A percentile compares a stretch with the other conserved stretches of the same genome.
These are phyloP conservation scores for Callinectes sapidus DNA, from an alignment of 2,888 invertebrate genomes.

Conservation along the genomic window DNA sequence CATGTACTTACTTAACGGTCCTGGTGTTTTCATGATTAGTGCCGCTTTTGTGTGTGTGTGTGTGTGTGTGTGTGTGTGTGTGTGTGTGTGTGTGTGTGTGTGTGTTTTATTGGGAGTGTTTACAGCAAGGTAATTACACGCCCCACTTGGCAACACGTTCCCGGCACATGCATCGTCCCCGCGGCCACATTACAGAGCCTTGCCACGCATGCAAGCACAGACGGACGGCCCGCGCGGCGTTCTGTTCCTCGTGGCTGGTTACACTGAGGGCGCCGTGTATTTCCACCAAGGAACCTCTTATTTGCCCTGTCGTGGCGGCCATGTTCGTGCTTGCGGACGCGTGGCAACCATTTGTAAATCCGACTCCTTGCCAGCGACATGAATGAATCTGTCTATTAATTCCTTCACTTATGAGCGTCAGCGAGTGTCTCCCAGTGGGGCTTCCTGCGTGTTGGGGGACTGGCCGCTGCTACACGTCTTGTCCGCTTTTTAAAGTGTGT, in stretches of 20 bases:
- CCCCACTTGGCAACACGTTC: constrained; percentile 15
- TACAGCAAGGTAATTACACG: constrained; percentile 24
- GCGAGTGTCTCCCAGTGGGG: constrained; percentile 1
- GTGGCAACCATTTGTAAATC: background rate
- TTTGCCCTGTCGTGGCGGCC: background rate
- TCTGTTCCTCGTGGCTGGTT: background rate
- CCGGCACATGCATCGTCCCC: background rate
- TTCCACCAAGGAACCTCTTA: background rate
- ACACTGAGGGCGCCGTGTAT: background rate
- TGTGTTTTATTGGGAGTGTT: background rate
- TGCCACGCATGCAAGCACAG: background rate
- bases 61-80: constrained; percentile 34
- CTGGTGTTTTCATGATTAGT: background rate
- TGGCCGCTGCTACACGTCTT: background rate
- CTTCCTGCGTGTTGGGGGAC: background rate
- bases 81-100: constrained; percentile 19
- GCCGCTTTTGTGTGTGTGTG: background rate
- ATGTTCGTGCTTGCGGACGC: background rate
- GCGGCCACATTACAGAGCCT: background rate
- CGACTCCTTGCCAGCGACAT: background rate
- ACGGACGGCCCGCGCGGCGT: constrained; percentile 1
- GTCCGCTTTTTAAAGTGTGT: constrained; percentile 8
- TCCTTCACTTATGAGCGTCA: background rate
- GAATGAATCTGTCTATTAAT: constrained; percentile 11
- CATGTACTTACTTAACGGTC: background rate